Base-by-base conservation (phyloP, 2,888 invertebrate genomes). In the Pecten maximus region DNA sequence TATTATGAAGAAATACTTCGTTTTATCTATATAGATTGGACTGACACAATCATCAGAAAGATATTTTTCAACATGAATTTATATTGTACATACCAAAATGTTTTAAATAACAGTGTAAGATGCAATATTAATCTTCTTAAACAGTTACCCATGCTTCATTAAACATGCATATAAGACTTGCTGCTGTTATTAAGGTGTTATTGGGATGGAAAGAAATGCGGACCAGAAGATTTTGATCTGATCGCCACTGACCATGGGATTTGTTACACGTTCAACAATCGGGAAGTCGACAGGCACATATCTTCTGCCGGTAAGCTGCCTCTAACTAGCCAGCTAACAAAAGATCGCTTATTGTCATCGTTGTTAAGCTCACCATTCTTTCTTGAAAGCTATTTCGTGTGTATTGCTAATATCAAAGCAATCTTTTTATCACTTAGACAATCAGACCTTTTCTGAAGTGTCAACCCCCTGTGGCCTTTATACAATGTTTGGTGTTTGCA, bases 211-310 rank as follows among this genome's bases (percentile, higher is more conserved):
- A 90, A 91, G 23, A 44, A 40, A 4, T 95, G 95, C 87, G 93
- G 93, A 12, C 93, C 94, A 6, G 92, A 93, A 15, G 94, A 95
- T 89, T 95, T 95, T 88, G 93, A 93, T 6, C 89, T 93, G 40
- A 91, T 94, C 0, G 90, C 94, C 2, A 95, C 95, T 2, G 95
- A 95, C 88, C 94, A 94, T 40, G 95, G 95, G 19, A 91, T 94
- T 0, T 95, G 95, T 88, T 95, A 93, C 90, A 94, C 91, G n/a
- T 95, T 95, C 90, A 94, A 93, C 88, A 88, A 89, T 48, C 89
- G 89, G 2, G 88, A 89, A 12, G 87, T 74, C 12, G 74, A 28
- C 10, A 74, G 23, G 23, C 19, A 3, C 10, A 35, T 35, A 0
- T 74, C 74, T 15, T 74, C 74, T 74, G 74, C 35, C 16, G 74